Evolutionary conservation across 2,797 vertebrate species (phyloP).

Genomic region (Gastrophryne carolinensis): DNA sequence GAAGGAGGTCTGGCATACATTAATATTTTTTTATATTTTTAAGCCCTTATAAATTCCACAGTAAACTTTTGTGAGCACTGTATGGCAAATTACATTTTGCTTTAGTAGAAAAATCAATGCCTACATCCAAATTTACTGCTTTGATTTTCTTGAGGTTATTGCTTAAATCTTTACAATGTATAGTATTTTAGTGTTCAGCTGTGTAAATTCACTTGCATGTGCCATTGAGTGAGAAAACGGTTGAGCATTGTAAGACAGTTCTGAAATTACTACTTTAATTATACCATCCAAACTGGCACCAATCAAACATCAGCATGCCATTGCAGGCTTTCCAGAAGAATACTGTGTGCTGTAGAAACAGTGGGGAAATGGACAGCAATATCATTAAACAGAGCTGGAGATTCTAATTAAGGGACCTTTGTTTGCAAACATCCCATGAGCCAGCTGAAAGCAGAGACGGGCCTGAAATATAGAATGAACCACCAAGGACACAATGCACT

Average conservation of each 20-base stretch:
- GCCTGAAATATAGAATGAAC: constrained; percentile 7
- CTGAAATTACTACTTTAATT: constrained; percentile 9
- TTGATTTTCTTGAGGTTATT: background rate
- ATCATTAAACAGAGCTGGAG: constrained; percentile 33
- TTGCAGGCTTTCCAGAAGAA: constrained; percentile 19
- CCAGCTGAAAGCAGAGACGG: constrained; percentile 25
- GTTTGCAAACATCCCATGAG: constrained; percentile 41
- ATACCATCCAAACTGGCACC: constrained; percentile 17
- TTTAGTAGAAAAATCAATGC: background rate
- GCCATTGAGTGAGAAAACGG: background rate
- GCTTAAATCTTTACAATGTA: background rate
- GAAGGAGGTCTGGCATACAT: no score
- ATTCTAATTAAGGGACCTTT: constrained; percentile 45
- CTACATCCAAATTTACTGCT: background rate
- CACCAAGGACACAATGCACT: constrained; percentile 3
- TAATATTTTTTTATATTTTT: background rate
- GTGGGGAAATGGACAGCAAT: constrained; percentile 23
- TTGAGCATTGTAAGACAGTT: constrained; percentile 7
- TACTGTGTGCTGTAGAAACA: constrained; percentile 10
- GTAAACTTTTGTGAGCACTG: background rate
- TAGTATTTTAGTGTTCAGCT: background rate
- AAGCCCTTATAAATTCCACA: no score
- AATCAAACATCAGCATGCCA: background rate
- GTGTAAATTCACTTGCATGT: background rate
- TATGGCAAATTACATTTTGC: background rate